Evolutionary conservation across 2,797 vertebrate species (phyloP).

Genomic region (Prunella strophiata): DNA sequence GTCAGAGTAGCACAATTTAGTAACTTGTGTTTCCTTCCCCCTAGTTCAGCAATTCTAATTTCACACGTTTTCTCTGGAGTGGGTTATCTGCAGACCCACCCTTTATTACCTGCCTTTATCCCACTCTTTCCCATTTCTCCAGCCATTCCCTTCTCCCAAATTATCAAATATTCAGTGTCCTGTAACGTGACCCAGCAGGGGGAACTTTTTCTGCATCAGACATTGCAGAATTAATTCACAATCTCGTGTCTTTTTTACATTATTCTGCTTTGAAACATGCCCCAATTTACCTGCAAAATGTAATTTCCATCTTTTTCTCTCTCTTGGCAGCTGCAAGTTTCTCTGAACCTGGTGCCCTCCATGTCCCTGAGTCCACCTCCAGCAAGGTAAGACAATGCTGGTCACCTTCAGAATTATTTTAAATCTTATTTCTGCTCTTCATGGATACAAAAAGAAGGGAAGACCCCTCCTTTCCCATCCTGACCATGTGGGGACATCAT

Average conservation of each 20-base stretch:
- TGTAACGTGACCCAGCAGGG: not conserved
- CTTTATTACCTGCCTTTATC: conserved; percentile 54
- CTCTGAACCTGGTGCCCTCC: not conserved
- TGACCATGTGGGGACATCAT: not conserved
- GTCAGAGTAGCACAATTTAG: conserved; percentile 57
- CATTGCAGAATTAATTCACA: conserved; percentile 6
- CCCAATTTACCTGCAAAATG: conserved; percentile 23
- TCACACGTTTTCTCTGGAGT: conserved; percentile 31
- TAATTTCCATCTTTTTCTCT: conserved; percentile 29
- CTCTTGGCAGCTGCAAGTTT: conserved; percentile 46
- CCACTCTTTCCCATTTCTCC: conserved; percentile 38
- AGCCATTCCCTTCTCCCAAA: not conserved
- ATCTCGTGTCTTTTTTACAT: not conserved
- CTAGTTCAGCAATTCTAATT: conserved; percentile 58
- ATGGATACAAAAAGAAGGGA: not conserved
- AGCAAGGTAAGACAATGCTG: not conserved
- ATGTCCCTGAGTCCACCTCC: not conserved
- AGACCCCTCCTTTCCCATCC: not conserved
- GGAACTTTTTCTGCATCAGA: not conserved
- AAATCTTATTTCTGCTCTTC: not conserved
- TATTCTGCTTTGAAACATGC: not conserved
- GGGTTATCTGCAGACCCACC: conserved; percentile 48
- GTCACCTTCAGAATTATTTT: not conserved
- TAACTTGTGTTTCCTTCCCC: conserved; percentile 68
- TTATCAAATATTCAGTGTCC: conserved; percentile 32